phyloP scores from a whole-genome alignment of 2,888 invertebrate genomes.

The Lochmaea crataegi region DNA sequence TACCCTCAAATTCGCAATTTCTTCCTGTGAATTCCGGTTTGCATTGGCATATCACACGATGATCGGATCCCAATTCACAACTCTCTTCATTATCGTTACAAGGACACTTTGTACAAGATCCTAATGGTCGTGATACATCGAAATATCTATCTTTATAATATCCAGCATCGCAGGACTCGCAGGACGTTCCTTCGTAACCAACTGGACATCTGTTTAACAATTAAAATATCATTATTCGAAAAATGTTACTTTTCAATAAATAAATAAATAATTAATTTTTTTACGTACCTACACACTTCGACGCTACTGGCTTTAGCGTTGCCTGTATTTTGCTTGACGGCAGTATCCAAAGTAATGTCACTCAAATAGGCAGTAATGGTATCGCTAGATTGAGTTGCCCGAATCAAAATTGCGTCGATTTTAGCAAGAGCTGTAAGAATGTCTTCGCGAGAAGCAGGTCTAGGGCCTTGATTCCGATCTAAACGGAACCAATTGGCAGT shows the following conservation, averaged over 20 bases:
- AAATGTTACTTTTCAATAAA: too few species aligned
- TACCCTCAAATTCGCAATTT: conserved; percentile 69
- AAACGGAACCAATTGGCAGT: conserved; percentile 73
- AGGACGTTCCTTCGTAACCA: conserved; percentile 84
- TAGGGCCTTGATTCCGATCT: conserved; percentile 67
- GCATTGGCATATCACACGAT: conserved; percentile 78
- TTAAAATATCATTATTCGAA: too few species aligned
- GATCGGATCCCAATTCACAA: conserved; percentile 70
- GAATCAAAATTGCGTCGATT: conserved; percentile 83
- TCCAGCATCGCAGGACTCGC: conserved; percentile 80
- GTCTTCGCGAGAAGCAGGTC: conserved; percentile 79
- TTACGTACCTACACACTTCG: conserved; percentile 72
- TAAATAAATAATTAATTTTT: background rate
- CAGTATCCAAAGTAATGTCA: conserved; percentile 89
- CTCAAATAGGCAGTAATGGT: conserved; percentile 77
- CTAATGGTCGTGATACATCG: conserved; percentile 66
- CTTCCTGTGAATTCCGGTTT: conserved; percentile 75
- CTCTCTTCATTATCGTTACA: conserved; percentile 81
- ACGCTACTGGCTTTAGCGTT: conserved; percentile 78
- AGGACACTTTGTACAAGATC: conserved; percentile 77
- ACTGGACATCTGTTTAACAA: conserved; percentile 52
- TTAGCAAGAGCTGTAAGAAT: conserved; percentile 87
- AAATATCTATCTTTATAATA: conserved; percentile 77
- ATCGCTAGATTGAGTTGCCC: conserved; percentile 79
- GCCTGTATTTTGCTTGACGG: conserved; percentile 72